Conservation (phyloP, 2,888 invertebrate genomes). For the Dorcus hopei region DNA sequence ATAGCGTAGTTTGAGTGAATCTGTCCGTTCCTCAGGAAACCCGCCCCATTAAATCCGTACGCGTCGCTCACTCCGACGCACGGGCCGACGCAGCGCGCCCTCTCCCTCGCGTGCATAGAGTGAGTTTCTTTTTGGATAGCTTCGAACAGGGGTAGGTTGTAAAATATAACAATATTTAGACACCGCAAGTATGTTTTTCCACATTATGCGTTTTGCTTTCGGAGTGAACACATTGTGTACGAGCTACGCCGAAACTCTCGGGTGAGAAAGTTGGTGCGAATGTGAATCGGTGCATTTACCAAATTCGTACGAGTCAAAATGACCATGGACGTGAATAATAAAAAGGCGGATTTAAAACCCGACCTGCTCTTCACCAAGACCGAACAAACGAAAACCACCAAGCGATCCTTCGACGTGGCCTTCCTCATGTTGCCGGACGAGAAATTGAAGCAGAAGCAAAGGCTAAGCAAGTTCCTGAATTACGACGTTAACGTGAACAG, state of each 20-base stretch:
- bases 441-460: constrained; percentile 64
- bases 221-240: constrained; percentile 36
- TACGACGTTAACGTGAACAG: constrained; percentile 30
- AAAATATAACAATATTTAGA: constrained; percentile 50
- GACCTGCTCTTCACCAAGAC: constrained; percentile 42
- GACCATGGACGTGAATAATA: constrained; percentile 64
- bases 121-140: constrained; percentile 24
- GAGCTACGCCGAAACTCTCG: constrained; percentile 10
- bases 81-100: constrained; percentile 9
- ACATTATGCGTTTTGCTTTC: constrained; percentile 45
- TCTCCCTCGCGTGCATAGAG: constrained; percentile 29
- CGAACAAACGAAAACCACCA: constrained; percentile 52
- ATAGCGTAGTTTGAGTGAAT: constrained; percentile 46
- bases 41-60: constrained; percentile 23
- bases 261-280: constrained; percentile 4
- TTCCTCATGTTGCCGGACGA: constrained; percentile 88
- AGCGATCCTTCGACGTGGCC: constrained; percentile 86
- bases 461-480: constrained; percentile 54
- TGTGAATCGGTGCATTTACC: no score
- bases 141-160: constrained; percentile 39
- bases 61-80: constrained; percentile 26
- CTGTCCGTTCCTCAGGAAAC: constrained; percentile 27
- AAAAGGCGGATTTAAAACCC: constrained; percentile 49
- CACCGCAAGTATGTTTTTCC: constrained; percentile 46
- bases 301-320: constrained; percentile 45